Conservation (phyloP, 2,888 invertebrate genomes). For the Phortica okadai region DNA sequence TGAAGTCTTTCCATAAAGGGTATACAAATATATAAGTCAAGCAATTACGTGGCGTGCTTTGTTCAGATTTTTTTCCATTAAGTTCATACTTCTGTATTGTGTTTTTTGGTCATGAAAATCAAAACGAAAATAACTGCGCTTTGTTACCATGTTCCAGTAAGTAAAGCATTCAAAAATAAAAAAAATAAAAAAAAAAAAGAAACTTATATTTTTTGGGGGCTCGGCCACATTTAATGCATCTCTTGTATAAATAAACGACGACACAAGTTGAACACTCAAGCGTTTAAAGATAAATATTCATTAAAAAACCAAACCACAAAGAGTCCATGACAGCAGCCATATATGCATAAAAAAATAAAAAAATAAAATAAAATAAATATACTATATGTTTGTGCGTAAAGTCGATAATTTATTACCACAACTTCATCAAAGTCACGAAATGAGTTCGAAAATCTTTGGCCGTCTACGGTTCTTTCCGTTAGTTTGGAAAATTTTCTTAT, state of each 20-base stretch:
- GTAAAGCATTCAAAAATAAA: too few species aligned
- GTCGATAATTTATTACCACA: neutral
- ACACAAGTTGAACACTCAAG: neutral
- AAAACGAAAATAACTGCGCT: neutral
- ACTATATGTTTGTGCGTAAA: neutral
- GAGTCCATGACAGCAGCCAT: too few species aligned
- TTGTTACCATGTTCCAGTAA: neutral
- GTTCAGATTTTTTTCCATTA: neutral
- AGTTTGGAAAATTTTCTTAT: neutral
- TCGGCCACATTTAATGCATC: neutral
- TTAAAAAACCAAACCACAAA: neutral
- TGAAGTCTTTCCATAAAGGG: too few species aligned
- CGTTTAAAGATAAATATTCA: neutral
- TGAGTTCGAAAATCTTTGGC: neutral
- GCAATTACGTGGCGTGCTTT: neutral
- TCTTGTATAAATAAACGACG: neutral
- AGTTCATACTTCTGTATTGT: too few species aligned
- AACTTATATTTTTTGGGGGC: neutral
- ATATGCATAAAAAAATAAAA: too few species aligned
- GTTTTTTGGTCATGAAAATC: neutral
- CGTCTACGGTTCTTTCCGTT: neutral
- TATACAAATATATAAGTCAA: too few species aligned
- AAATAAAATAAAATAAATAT: too few species aligned
- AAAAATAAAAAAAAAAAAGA: neutral
- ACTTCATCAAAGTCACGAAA: neutral